Evolutionary conservation across 2,113 vertebrate genomes (phyloP), one percentile per base, ranked within the genome.

Genomic region (Emydocephalus ijimae): DNA sequence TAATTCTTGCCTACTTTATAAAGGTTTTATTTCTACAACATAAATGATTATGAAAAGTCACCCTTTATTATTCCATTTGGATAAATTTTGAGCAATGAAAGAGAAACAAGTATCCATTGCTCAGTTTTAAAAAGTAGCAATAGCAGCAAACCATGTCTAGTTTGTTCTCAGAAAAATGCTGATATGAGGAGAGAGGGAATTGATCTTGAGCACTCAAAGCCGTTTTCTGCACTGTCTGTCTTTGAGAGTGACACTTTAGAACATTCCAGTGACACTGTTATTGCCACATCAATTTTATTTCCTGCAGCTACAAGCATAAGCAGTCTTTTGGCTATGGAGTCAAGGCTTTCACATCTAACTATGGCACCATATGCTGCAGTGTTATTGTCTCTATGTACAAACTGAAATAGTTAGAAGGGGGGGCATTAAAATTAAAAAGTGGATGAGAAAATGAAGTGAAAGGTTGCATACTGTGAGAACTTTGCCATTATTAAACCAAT

Each of bases 371-470:
- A 87, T 18, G 91, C 89, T 85, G 34, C 52, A 89, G 43, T 54
- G 24, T 90, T 87, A 29, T 29, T 90, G 18, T 93, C 48, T 94
- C 52, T 57, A 5, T 55, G 29, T 86, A 95, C 45, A 93, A 95
- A 92, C 89, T 48, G 87, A 95, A 74, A 43, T 18, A 54, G 90
- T 92, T 86, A 54, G 92, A 43, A 90, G 93, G 23, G n/a, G 39
- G 5, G 18, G 18, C 92, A 93, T 55, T 90, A 92, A 94, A 89
- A 89, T 87, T 85, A 89, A 43, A 81, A 85, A 48, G 24, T 0
- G 91, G 91, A 94, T 50, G 43, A 93, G 29, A 91, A 11, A 11
- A 21, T 89, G 69, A 69, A 96, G 86, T 91, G 89, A 93, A 94
- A 7, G 0, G 3, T 61, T 54, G 52, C 64, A 81, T 93, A 57